A percentile compares a stretch with the other conserved stretches of the same genome.
phyloP scores from a whole-genome alignment of 2,888 invertebrate species.

The Netelia virgata region DNA sequence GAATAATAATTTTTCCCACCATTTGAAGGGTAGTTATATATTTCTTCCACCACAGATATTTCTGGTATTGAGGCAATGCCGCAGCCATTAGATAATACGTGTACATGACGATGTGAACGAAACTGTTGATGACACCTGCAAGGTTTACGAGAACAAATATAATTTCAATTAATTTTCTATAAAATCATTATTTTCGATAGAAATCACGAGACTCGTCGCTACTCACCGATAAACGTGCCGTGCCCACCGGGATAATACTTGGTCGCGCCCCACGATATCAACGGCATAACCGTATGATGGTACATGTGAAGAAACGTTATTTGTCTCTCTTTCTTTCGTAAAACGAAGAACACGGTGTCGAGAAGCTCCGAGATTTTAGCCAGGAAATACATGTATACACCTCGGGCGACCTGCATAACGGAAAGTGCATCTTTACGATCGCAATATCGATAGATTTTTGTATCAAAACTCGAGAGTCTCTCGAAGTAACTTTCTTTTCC shows the following conservation, averaged over 20 bases:
- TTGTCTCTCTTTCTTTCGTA: conserved; percentile 96
- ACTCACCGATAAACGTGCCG: conserved; percentile 91
- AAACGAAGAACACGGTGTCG: conserved; percentile 96
- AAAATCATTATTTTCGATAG: background rate
- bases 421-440: conserved; percentile 65
- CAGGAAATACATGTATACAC: conserved; percentile 94
- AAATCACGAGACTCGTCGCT: background rate
- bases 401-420: conserved; percentile 87
- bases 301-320: conserved; percentile 96
- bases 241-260: conserved; percentile 95
- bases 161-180: conserved; percentile 3
- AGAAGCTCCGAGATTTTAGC: conserved; percentile 96
- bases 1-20: conserved; percentile 85
- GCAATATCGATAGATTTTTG: background rate
- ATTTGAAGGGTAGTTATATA: conserved; percentile 96
- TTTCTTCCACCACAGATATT: conserved; percentile 97
- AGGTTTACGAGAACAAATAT: conserved; percentile 13
- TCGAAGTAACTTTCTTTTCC: too few species aligned
- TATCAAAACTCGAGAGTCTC: background rate
- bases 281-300: conserved; percentile 98
- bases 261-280: conserved; percentile 96
- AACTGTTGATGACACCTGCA: conserved; percentile 94
- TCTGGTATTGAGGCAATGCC: conserved; percentile 94
- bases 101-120: conserved; percentile 98
- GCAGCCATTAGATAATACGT: conserved; percentile 96